Percentiles rank a stretch among this genome's conserved stretches.
phyloP scores from a whole-genome alignment of 2,113 vertebrate genomes.

The Romanogobio albipinnatus region DNA sequence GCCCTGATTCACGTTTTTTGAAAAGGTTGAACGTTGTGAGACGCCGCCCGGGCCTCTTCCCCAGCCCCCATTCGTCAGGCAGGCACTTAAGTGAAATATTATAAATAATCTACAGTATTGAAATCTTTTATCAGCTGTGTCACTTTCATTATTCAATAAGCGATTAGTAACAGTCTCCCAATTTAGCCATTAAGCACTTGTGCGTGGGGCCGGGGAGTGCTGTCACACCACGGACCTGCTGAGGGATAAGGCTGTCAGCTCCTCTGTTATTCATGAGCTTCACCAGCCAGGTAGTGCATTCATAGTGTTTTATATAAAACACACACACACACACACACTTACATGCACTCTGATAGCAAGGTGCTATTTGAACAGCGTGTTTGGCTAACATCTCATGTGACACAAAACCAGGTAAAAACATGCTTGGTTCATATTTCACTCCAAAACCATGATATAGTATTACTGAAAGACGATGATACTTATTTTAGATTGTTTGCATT shows the following conservation, averaged over 20 bases:
- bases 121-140: conserved; percentile 95
- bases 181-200: conserved; percentile 80
- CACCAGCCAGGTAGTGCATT: conserved; percentile 59
- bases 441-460: not conserved
- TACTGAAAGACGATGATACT: not conserved
- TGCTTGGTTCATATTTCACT: not conserved
- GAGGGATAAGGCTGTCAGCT: conserved; percentile 77
- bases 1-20: conserved; percentile 34
- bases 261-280: conserved; percentile 73
- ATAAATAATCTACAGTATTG: conserved; percentile 89
- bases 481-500: not conserved
- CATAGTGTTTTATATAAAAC: conserved; percentile 29
- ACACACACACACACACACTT: conserved; percentile 11
- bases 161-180: conserved; percentile 85
- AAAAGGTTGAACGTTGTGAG: conserved; percentile 53
- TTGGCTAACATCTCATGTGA: not conserved
- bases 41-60: conserved; percentile 64
- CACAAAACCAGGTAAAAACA: not conserved
- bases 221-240: conserved; percentile 68
- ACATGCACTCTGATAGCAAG: not conserved
- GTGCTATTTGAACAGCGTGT: not conserved
- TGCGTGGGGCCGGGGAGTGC: conserved; percentile 57
- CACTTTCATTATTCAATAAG: conserved; percentile 93
- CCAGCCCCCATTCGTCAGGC: conserved; percentile 81
- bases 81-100: conserved; percentile 86